Evolutionary conservation across 2,113 vertebrate species (phyloP).

Genomic region (Cyprinodon tularosa): DNA sequence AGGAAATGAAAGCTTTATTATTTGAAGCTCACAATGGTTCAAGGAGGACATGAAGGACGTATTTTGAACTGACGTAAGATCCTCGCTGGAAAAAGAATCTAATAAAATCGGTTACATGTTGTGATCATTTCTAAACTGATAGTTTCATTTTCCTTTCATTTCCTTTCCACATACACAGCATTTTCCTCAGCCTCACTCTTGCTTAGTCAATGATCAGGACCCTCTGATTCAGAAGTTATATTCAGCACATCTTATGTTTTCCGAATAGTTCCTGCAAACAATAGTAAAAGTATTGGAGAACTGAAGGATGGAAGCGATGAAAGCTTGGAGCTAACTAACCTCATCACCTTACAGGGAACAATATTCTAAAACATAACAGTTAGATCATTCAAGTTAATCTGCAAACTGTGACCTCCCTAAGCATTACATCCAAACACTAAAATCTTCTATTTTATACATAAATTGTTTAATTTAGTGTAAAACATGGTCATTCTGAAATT

Average conservation of each 20-base stretch:
- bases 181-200: background rate
- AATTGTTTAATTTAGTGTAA: background rate
- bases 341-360: background rate
- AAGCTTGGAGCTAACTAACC: background rate
- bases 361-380: background rate
- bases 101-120: constrained; percentile 5
- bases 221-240: background rate
- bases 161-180: background rate
- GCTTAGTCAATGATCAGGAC: background rate
- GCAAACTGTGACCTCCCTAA: background rate
- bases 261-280: background rate
- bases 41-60: background rate
- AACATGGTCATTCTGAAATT: background rate
- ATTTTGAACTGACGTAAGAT: constrained; percentile 10
- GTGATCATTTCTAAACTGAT: constrained; percentile 4
- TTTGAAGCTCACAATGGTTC: background rate
- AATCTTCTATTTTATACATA: background rate
- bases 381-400: background rate
- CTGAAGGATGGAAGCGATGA: background rate
- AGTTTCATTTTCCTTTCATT: constrained; percentile 21
- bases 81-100: constrained; percentile 9
- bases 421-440: background rate
- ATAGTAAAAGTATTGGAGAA: background rate
- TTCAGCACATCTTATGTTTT: background rate
- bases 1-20: constrained; percentile 17